A percentile compares a stretch with the other conserved stretches of the same genome.
phyloP scores from a whole-genome alignment of 1,140 invertebrate species.

The Meloidogyne hapla region DNA sequence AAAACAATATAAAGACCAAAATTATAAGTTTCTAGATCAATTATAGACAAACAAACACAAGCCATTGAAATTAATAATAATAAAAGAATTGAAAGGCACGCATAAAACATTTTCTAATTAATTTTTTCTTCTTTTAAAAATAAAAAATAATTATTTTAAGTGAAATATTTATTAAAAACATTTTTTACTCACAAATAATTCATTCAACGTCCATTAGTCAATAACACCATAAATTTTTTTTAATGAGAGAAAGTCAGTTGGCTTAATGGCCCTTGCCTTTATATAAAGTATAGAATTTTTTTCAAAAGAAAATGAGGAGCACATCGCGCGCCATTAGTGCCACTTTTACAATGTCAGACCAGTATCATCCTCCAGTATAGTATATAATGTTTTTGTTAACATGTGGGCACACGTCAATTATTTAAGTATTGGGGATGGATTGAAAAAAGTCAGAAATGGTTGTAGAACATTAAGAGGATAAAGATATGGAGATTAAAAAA shows the following conservation, averaged over 20 bases:
- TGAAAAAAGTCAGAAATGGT: too few species aligned
- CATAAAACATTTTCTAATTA: constrained; percentile 57
- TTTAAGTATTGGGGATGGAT: background rate
- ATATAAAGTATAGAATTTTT: background rate
- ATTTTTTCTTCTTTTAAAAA: background rate
- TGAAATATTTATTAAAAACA: too few species aligned
- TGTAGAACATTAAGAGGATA: too few species aligned
- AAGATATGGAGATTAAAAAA: too few species aligned
- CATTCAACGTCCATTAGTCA: background rate
- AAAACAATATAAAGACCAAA: constrained; percentile 62
- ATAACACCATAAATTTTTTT: constrained; percentile 11
- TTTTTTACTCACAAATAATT: background rate
- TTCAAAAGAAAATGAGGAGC: background rate
- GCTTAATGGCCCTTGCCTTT: background rate
- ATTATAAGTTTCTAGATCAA: constrained; percentile 63
- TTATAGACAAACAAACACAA: constrained; percentile 60
- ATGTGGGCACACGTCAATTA: background rate
- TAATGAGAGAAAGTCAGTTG: background rate
- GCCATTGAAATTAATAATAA: constrained; percentile 56
- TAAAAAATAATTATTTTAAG: too few species aligned
- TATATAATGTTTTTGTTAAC: background rate
- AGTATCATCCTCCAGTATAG: background rate
- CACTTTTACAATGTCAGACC: background rate
- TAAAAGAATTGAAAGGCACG: constrained; percentile 59
- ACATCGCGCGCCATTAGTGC: background rate